A percentile compares a stretch with the other conserved stretches of the same genome.
These are phyloP conservation scores for Lepidonotus clava DNA, from an alignment of 2,888 invertebrate genomes.

Conservation along the genomic window DNA sequence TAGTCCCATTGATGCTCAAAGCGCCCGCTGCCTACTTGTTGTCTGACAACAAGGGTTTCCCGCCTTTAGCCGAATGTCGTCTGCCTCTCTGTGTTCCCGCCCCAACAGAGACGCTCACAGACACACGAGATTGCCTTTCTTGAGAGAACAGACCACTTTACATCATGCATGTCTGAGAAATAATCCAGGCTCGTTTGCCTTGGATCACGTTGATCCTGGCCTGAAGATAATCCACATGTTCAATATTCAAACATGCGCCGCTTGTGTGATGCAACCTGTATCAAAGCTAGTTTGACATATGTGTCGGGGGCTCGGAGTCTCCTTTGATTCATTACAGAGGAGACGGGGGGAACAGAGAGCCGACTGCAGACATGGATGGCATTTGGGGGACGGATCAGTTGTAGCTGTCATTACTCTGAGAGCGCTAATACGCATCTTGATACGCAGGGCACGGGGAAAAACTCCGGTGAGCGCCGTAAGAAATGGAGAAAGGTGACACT, in stretches of 20 bases:
- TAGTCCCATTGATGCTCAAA: too few species aligned
- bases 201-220: background rate
- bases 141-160: background rate
- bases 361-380: background rate
- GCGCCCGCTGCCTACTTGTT: too few species aligned
- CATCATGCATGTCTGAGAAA: background rate
- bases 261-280: background rate
- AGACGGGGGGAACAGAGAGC: too few species aligned
- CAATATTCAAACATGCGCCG: background rate
- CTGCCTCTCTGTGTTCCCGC: too few species aligned
- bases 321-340: slow-evolving; percentile 31
- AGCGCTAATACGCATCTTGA: background rate
- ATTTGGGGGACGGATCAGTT: background rate
- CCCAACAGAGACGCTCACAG: too few species aligned
- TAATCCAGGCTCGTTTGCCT: background rate
- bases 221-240: background rate
- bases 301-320: background rate
- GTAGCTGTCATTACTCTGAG: background rate
- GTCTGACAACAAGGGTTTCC: too few species aligned
- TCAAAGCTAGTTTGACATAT: background rate
- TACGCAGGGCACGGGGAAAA: background rate
- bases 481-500: background rate
- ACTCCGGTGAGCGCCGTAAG: background rate
- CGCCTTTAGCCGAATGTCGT: too few species aligned
- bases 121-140: background rate